Evolutionary conservation across 2,888 invertebrate genomes (phyloP).

Genomic region (Drosophila paramelanica): DNA sequence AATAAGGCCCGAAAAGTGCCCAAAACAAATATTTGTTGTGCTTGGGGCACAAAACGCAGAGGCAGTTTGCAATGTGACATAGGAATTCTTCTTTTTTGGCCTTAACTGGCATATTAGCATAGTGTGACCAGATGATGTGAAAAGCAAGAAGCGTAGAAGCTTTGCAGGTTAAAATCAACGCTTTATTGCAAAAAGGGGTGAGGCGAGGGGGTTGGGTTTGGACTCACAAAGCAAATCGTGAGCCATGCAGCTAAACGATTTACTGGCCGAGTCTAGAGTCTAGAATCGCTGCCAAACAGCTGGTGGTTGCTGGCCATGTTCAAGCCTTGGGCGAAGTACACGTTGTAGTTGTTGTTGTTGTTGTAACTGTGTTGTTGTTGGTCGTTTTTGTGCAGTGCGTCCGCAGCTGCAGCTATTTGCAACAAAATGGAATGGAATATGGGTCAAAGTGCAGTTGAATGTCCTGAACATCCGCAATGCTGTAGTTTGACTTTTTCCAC

Average conservation of each 20-base stretch:
- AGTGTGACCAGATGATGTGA: constrained; percentile 26
- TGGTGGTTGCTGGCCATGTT: constrained; percentile 59
- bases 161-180: constrained; percentile 29
- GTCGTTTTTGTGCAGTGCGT: constrained; percentile 62
- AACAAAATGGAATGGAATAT: constrained; percentile 83
- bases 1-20: constrained; percentile 23
- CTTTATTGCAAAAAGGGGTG: neutral
- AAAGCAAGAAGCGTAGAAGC: constrained; percentile 3
- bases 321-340: constrained; percentile 26
- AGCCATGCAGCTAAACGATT: constrained; percentile 61
- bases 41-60: neutral
- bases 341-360: constrained; percentile 31
- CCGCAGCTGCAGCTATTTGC: constrained; percentile 71
- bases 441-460: constrained; percentile 85
- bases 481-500: constrained; percentile 84
- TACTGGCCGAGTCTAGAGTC: constrained; percentile 47
- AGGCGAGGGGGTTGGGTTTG: neutral
- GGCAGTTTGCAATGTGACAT: constrained; percentile 25
- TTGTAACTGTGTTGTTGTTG: constrained; percentile 29
- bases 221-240: constrained; percentile 49
- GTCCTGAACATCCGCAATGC: constrained; percentile 86
- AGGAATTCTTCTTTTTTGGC: constrained; percentile 45
- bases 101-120: constrained; percentile 12
- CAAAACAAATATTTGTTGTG: constrained; percentile 25
- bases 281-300: constrained; percentile 65